Evolutionary conservation across 2,113 vertebrate genomes (phyloP).

Genomic region (Cygnus buccinator): DNA sequence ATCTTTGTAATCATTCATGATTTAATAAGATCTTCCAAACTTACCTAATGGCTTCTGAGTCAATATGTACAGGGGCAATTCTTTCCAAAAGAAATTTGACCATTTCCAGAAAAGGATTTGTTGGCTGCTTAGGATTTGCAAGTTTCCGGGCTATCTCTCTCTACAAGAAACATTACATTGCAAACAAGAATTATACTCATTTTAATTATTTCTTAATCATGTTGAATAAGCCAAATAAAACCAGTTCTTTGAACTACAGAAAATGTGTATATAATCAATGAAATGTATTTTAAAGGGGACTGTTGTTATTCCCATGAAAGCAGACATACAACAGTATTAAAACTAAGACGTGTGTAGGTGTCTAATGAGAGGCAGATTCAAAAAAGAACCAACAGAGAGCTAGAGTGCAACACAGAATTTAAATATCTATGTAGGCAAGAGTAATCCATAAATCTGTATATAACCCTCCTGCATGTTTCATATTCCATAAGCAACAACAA

Average conservation of each 20-base stretch:
- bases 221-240: background rate
- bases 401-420: background rate
- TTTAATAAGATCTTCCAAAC: background rate
- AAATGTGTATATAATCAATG: background rate
- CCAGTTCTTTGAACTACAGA: background rate
- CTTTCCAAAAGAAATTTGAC: slow-evolving; percentile 98
- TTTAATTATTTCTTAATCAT: background rate
- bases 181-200: background rate
- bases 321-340: background rate
- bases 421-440: background rate
- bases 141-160: slow-evolving; percentile 97
- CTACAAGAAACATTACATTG: slow-evolving; percentile 74
- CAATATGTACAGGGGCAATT: slow-evolving; percentile 98
- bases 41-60: slow-evolving; percentile 99
- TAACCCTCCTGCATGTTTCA: background rate
- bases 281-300: background rate
- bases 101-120: slow-evolving; percentile 99
- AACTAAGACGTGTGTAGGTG: background rate
- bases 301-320: background rate
- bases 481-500: background rate
- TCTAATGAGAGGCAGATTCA: background rate
- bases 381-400: background rate
- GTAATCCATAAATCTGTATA: background rate
- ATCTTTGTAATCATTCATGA: background rate
- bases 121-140: slow-evolving; percentile 98